Evolutionary conservation across 2,113 vertebrate genomes (phyloP).

Genomic region (Ginglymostoma cirratum): DNA sequence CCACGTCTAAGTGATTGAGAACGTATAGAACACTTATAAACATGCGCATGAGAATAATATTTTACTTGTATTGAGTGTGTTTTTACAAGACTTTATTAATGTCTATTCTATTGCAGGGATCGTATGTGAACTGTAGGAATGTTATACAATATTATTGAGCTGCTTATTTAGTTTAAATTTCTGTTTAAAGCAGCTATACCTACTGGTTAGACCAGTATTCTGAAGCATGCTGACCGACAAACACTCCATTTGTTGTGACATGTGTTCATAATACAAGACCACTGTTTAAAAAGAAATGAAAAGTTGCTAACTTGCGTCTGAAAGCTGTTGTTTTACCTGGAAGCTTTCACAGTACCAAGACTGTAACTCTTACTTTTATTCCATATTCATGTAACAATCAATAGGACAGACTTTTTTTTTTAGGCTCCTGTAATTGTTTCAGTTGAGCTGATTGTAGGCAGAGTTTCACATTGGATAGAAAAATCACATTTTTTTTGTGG

Average conservation of each 20-base stretch:
- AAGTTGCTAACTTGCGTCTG: neutral
- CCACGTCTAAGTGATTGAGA: neutral
- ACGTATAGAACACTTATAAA: neutral
- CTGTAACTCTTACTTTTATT: slow-evolving; percentile 1
- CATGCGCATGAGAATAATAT: neutral
- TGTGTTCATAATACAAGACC: neutral
- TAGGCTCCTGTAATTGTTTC: slow-evolving; percentile 42
- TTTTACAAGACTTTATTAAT: neutral
- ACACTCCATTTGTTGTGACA: neutral
- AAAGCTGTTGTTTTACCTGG: neutral
- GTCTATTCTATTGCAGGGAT: neutral
- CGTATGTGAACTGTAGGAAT: neutral
- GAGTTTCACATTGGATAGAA: slow-evolving; percentile 41
- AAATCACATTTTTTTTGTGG: slow-evolving; percentile 43
- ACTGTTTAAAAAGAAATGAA: slow-evolving; percentile 15
- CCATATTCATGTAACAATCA: neutral
- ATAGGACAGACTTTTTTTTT: neutral
- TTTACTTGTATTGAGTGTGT: neutral
- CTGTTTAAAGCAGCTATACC: neutral
- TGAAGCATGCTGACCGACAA: neutral
- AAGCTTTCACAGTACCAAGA: neutral
- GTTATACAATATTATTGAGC: neutral
- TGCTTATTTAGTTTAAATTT: neutral
- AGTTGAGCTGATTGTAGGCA: slow-evolving; percentile 50
- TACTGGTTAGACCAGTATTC: neutral